Percentiles rank a stretch among this genome's conserved stretches.
phyloP scores from a whole-genome alignment of 1,140 invertebrate genomes.

The Gryllus bimaculatus region DNA sequence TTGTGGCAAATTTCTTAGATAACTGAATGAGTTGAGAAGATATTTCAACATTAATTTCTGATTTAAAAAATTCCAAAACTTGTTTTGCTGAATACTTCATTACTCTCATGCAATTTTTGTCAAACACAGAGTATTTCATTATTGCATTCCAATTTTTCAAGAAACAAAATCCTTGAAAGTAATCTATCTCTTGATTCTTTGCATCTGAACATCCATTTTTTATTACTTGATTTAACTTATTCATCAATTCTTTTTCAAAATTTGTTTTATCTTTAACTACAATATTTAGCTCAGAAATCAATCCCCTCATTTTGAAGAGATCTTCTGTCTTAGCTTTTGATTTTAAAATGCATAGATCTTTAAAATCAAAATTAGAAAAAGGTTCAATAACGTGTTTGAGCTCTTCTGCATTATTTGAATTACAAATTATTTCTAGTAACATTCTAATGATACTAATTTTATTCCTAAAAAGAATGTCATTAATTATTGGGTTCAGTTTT shows the following conservation, averaged over 20 bases:
- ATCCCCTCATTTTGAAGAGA: background rate
- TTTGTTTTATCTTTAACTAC: background rate
- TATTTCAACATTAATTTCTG: background rate
- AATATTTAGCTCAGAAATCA: background rate
- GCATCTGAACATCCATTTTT: background rate
- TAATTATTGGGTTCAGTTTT: background rate
- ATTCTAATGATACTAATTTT: background rate
- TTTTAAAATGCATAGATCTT: background rate
- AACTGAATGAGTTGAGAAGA: background rate
- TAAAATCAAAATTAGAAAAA: constrained; percentile 5
- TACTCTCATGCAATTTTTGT: background rate
- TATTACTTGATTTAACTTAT: background rate
- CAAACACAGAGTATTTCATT: background rate
- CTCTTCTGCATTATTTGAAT: background rate
- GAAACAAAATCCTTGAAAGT: background rate
- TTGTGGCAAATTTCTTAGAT: background rate
- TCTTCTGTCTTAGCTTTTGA: background rate
- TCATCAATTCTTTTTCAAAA: background rate
- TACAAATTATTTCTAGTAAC: background rate
- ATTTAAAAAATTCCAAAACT: background rate
- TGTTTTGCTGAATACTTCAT: background rate
- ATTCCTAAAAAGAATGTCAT: constrained; percentile 6
- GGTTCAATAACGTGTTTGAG: background rate
- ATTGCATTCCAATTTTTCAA: background rate
- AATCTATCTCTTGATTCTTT: background rate